These are phyloP conservation scores for Percina caprodes DNA, from an alignment of 2,113 vertebrate genomes.

Conservation along the genomic window DNA sequence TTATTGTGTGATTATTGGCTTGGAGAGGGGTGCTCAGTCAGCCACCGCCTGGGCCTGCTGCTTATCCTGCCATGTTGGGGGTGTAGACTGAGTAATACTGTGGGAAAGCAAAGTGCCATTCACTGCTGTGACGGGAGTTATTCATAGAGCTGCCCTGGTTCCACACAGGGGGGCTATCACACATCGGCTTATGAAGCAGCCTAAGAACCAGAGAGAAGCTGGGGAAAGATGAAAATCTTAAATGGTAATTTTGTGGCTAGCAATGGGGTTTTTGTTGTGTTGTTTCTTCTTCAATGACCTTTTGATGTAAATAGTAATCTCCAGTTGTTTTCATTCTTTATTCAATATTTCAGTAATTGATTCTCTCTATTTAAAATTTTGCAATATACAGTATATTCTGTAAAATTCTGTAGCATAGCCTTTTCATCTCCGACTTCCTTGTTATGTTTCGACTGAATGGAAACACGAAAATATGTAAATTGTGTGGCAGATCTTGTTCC, in stretches of 20 bases:
- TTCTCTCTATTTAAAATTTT: not conserved
- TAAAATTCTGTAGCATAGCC: not conserved
- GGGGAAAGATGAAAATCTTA: slow-evolving; percentile 21
- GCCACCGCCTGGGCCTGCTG: slow-evolving; percentile 50
- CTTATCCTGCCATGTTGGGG: slow-evolving; percentile 74
- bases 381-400: no score
- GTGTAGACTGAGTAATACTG: slow-evolving; percentile 74
- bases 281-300: not conserved
- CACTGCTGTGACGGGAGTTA: slow-evolving; percentile 73
- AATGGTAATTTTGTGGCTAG: slow-evolving; percentile 19
- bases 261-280: not conserved
- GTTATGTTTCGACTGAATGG: not conserved
- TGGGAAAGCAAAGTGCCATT: slow-evolving; percentile 77
- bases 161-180: slow-evolving; percentile 62
- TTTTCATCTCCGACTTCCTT: not conserved
- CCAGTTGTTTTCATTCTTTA: not conserved
- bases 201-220: slow-evolving; percentile 4
- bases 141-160: slow-evolving; percentile 70
- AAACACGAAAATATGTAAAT: slow-evolving; percentile 16
- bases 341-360: not conserved
- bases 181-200: slow-evolving; percentile 67
- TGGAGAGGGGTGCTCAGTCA: slow-evolving; percentile 42
- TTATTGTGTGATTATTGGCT: slow-evolving; percentile 58
- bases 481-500: not conserved
- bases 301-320: not conserved